Conservation (phyloP, 2,113 vertebrate genomes). For the Apteryx owenii region DNA sequence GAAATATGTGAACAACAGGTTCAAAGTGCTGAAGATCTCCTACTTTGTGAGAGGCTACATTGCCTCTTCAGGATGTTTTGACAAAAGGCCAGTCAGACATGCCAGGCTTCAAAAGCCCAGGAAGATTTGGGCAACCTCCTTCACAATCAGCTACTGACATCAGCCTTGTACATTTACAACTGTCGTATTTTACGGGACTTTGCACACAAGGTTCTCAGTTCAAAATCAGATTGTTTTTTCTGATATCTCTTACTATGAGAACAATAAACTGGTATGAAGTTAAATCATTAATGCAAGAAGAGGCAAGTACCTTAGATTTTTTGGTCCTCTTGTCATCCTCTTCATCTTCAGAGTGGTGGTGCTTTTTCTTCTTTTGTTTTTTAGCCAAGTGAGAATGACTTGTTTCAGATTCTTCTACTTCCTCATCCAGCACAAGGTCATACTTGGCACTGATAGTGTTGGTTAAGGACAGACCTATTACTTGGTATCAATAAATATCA, state of each 20-base stretch:
- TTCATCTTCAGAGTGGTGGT: conserved; percentile 86
- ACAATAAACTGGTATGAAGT: background rate
- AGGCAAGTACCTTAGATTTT: conserved; percentile 84
- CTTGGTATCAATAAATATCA: background rate
- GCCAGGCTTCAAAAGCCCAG: background rate
- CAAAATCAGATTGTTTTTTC: background rate
- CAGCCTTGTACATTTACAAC: background rate
- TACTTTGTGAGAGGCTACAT: background rate
- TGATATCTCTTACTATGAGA: background rate
- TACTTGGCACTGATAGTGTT: conserved; percentile 83
- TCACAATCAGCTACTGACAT: background rate
- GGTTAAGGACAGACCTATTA: conserved; percentile 75
- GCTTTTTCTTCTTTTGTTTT: conserved; percentile 89
- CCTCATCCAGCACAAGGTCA: conserved; percentile 88
- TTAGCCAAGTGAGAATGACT: conserved; percentile 79
- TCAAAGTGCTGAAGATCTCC: background rate
- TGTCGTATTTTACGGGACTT: background rate
- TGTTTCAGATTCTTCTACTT: conserved; percentile 76
- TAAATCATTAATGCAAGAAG: background rate
- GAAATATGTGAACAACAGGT: background rate
- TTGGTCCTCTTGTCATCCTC: conserved; percentile 84
- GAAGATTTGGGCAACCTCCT: background rate
- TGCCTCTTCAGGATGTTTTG: background rate
- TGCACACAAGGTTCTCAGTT: background rate
- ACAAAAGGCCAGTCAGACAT: background rate